Evolutionary conservation across 1,140 invertebrate species (phyloP).

Genomic region (Listronotus bonariensis): DNA sequence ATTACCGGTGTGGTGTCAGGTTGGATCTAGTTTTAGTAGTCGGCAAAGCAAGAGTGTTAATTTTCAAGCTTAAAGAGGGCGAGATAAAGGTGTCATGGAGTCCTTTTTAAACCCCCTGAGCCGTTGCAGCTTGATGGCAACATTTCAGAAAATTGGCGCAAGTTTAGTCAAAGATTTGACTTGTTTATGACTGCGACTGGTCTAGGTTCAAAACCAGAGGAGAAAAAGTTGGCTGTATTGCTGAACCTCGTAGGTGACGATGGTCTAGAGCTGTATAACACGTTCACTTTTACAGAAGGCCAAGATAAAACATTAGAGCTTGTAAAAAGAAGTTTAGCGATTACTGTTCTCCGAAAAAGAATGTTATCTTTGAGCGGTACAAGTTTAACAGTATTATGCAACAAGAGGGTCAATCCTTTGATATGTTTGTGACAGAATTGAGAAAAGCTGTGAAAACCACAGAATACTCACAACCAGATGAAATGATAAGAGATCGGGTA

Average conservation of each 20-base stretch:
- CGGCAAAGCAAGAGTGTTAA: too few species aligned
- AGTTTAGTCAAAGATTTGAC: background rate
- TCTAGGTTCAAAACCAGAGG: background rate
- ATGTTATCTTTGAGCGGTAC: constrained; percentile 1
- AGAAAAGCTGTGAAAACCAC: constrained; percentile 20
- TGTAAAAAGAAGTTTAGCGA: constrained; percentile 6
- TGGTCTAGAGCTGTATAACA: constrained; percentile 4
- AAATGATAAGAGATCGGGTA: constrained; percentile 37
- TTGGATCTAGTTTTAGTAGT: too few species aligned
- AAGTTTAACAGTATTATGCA: constrained; percentile 9
- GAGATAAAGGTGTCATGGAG: background rate
- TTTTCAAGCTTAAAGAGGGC: too few species aligned
- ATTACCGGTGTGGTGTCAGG: too few species aligned
- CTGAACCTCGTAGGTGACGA: background rate
- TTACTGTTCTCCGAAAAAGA: background rate
- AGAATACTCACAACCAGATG: background rate
- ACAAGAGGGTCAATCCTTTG: constrained; percentile 9
- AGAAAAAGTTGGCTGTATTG: background rate
- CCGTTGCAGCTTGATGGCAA: background rate
- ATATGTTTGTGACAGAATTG: background rate
- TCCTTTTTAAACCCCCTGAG: background rate
- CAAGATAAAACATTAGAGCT: background rate
- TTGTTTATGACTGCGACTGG: background rate
- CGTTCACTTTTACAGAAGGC: background rate
- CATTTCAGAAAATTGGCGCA: background rate